A percentile compares a stretch with the other conserved stretches of the same genome.
Conservation (phyloP, 2,888 invertebrate genomes). For the Luffia ferchaultella region DNA sequence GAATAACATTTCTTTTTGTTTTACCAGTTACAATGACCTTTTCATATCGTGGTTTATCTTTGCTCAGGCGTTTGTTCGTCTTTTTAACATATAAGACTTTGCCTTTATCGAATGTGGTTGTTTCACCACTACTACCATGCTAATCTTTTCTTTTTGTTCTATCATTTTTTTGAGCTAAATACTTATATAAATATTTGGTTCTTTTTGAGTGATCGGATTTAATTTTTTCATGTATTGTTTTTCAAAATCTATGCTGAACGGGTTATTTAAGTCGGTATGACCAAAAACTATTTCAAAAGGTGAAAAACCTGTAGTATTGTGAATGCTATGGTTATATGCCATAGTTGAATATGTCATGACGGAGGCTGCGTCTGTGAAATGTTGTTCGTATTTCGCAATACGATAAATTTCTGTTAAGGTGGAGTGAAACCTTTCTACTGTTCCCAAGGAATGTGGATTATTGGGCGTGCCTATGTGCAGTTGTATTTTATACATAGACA, state of each 20-base stretch:
- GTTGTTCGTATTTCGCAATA: conserved; percentile 18
- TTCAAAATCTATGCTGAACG: neutral
- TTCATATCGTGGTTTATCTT: neutral
- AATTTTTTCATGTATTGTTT: neutral
- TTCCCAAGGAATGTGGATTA: conserved; percentile 18
- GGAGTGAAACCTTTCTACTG: conserved; percentile 19
- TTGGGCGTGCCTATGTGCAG: conserved; percentile 18
- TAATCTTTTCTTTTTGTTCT: neutral
- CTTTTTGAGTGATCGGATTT: neutral
- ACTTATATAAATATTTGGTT: neutral
- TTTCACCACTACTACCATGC: neutral
- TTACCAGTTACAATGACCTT: neutral
- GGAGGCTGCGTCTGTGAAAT: conserved; percentile 13
- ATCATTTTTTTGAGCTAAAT: neutral
- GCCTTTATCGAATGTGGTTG: neutral
- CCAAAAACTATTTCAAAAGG: neutral
- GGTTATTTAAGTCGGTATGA: neutral
- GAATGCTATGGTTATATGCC: conserved; percentile 20
- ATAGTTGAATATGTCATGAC: conserved; percentile 20
- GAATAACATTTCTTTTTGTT: neutral
- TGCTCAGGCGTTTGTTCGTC: neutral
- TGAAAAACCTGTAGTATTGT: conserved; percentile 3
- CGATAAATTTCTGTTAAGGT: conserved; percentile 20
- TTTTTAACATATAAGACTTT: neutral
- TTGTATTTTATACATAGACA: conserved; percentile 17